phyloP scores from a whole-genome alignment of 2,797 vertebrate genomes.

The Centroberyx gerrardi region DNA sequence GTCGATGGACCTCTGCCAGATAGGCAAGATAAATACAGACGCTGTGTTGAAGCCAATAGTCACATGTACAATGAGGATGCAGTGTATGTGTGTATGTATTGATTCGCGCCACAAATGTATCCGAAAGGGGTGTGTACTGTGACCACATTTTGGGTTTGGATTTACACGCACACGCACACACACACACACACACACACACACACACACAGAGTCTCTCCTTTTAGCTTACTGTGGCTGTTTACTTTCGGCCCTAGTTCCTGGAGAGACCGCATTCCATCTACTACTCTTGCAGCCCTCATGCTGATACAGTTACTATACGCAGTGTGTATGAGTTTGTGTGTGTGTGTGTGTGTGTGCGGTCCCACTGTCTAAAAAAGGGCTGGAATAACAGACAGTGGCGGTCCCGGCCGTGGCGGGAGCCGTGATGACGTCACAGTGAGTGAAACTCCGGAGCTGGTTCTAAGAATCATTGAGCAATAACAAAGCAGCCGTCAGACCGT shows the following conservation, averaged over 20 bases:
- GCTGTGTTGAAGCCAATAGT: no score
- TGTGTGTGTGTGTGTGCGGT: conserved; percentile 11
- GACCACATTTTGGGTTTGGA: conserved; percentile 4
- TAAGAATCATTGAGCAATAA: conserved; percentile 64
- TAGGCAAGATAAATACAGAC: no score
- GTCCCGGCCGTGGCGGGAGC: neutral
- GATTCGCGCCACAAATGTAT: conserved; percentile 29
- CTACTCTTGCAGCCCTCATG: neutral
- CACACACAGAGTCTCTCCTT: neutral
- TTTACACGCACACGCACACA: neutral
- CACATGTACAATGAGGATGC: no score
- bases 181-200: conserved; percentile 11
- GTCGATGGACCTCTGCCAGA: no score
- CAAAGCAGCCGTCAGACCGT: conserved; percentile 6
- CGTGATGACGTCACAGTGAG: conserved; percentile 21
- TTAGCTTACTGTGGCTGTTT: neutral
- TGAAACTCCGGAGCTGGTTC: conserved; percentile 40
- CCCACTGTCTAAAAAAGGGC: neutral
- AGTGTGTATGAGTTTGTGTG: neutral
- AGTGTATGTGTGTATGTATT: neutral
- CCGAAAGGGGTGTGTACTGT: conserved; percentile 19
- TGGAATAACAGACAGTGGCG: conserved; percentile 27
- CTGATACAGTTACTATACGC: neutral
- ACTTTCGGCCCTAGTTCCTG: neutral
- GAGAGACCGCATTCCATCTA: neutral